These are phyloP conservation scores for Neoaliturus tenellus DNA, from an alignment of 2,888 invertebrate genomes.

Conservation along the genomic window DNA sequence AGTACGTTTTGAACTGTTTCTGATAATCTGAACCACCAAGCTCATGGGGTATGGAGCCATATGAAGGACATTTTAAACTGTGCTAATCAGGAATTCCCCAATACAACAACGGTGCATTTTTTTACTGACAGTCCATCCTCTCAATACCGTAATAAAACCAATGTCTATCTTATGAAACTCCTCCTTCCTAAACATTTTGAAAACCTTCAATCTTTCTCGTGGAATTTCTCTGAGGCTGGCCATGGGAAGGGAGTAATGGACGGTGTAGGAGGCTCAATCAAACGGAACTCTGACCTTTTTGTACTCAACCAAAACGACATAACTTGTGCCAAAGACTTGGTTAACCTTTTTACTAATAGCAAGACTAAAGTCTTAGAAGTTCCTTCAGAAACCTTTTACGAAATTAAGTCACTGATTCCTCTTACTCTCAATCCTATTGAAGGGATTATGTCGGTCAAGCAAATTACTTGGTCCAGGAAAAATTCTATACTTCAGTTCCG, in stretches of 20 bases:
- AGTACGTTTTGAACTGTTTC: not conserved
- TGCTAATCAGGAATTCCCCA: not conserved
- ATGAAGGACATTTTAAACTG: not conserved
- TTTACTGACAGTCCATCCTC: not conserved
- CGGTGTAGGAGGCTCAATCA: constrained; percentile 37
- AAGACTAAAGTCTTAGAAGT: not conserved
- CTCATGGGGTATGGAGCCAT: not conserved
- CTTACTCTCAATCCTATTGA: not conserved
- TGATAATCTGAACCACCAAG: constrained; percentile 5
- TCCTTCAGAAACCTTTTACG: not conserved
- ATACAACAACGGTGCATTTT: not conserved
- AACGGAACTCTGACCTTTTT: constrained; percentile 15
- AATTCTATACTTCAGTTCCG: not conserved
- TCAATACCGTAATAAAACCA: not conserved
- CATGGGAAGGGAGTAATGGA: constrained; percentile 33
- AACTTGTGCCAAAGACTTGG: not conserved
- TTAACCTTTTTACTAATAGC: not conserved
- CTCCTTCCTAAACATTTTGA: not conserved
- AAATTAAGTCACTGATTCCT: not conserved
- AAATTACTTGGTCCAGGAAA: constrained; percentile 12
- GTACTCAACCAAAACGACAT: constrained; percentile 23
- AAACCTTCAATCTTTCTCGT: not conserved
- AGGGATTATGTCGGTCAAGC: not conserved
- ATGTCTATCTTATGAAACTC: not conserved
- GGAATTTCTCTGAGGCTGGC: constrained; percentile 32